A percentile compares a stretch with the other conserved stretches of the same genome.
Conservation (phyloP, 2,797 vertebrate genomes). For the Columba guinea region DNA sequence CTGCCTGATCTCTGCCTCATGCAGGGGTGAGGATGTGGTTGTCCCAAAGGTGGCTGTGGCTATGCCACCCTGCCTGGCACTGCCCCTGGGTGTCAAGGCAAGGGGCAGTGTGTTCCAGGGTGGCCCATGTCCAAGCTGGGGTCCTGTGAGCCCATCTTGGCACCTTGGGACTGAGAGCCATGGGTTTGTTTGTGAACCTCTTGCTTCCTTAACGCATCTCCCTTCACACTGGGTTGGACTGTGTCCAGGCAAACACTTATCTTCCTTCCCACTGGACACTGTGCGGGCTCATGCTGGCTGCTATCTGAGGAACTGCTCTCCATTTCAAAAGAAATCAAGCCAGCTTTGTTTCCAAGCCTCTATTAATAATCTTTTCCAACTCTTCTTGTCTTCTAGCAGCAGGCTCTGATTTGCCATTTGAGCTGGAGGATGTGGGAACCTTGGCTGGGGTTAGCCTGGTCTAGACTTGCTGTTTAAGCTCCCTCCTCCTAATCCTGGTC, state of each 20-base stretch:
- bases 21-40: neutral
- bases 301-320: constrained; percentile 44
- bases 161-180: neutral
- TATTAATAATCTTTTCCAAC: constrained; percentile 18
- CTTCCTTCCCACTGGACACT: constrained; percentile 37
- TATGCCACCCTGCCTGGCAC: neutral
- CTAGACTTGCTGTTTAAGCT: neutral
- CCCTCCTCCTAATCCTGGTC: neutral
- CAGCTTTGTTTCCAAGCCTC: constrained; percentile 21
- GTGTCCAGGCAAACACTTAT: constrained; percentile 10
- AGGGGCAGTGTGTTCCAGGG: neutral
- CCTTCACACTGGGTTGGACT: neutral
- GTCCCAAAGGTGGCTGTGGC: neutral
- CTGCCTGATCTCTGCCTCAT: neutral
- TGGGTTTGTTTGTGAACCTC: neutral
- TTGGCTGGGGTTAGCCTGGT: neutral
- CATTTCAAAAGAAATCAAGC: constrained; percentile 34
- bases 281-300: neutral
- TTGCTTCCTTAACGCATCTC: neutral
- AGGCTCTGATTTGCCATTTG: neutral
- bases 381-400: neutral
- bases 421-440: neutral
- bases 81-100: neutral
- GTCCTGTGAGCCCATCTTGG: neutral
- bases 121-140: neutral